phyloP scores from a whole-genome alignment of 2,113 vertebrate genomes.

The Microcebus jonahi region DNA sequence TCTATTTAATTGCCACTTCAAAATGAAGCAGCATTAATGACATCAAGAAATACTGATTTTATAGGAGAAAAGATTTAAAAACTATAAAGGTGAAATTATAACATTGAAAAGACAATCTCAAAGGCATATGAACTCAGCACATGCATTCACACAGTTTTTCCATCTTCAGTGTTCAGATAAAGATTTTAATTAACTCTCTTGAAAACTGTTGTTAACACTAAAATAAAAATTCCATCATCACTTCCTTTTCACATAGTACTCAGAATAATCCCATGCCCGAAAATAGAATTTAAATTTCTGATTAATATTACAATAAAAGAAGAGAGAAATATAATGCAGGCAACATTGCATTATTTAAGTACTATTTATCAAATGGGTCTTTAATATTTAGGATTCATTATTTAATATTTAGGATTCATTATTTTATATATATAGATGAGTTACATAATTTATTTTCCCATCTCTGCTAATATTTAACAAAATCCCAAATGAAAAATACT shows the following conservation, averaged over 20 bases:
- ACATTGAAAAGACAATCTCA: conserved; percentile 79
- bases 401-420: conserved; percentile 33
- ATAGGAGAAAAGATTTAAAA: conserved; percentile 46
- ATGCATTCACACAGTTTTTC: conserved; percentile 75
- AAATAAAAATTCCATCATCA: conserved; percentile 81
- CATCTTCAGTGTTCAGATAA: conserved; percentile 83
- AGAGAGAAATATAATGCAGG: background rate
- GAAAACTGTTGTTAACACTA: conserved; percentile 85
- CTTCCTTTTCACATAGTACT: conserved; percentile 73
- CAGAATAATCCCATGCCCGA: conserved; percentile 50
- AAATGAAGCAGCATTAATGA: conserved; percentile 54
- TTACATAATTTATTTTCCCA: background rate
- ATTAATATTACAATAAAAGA: conserved; percentile 28
- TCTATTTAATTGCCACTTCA: conserved; percentile 16
- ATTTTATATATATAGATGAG: background rate
- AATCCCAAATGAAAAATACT: conserved; percentile 18
- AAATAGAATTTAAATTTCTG: conserved; percentile 62
- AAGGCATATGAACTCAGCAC: conserved; percentile 67
- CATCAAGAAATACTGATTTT: conserved; percentile 39
- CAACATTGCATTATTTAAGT: background rate
- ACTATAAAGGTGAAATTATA: conserved; percentile 65
- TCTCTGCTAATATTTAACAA: background rate
- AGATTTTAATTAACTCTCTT: conserved; percentile 89
- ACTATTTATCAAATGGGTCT: background rate
- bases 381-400: conserved; percentile 31